phyloP scores from a whole-genome alignment of 2,888 invertebrate species.

The Blastobasis adustella region DNA sequence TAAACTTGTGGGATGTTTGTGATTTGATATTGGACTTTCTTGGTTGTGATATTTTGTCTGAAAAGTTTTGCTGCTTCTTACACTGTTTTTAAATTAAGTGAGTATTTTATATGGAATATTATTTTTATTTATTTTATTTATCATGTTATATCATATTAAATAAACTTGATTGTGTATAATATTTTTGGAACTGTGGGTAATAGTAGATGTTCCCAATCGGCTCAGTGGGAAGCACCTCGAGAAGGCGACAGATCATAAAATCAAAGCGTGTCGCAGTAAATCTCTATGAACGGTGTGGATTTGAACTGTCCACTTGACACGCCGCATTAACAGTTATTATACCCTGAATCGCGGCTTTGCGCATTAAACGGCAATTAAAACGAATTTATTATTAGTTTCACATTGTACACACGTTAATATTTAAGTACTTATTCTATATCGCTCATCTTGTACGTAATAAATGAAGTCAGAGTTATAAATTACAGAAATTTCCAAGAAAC shows the following conservation, averaged over 20 bases:
- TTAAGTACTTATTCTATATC: no score
- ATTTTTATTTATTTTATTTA: slow-evolving; percentile 13
- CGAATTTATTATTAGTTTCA: no score
- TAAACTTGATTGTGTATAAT: no score
- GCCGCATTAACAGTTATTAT: slow-evolving; percentile 58
- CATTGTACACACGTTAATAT: no score
- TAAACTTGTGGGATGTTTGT: slow-evolving; percentile 65
- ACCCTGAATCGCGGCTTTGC: slow-evolving; percentile 36
- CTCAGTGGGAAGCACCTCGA: slow-evolving; percentile 17
- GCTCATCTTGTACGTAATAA: no score
- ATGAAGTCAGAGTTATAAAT: slow-evolving; percentile 3
- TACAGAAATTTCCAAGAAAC: background rate
- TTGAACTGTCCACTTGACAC: slow-evolving; percentile 60
- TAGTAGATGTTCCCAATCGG: no score
- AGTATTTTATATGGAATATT: slow-evolving; percentile 31
- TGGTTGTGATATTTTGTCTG: slow-evolving; percentile 36
- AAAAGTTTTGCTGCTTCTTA: slow-evolving; percentile 1
- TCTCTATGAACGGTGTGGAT: slow-evolving; percentile 54
- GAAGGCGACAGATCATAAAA: slow-evolving; percentile 45
- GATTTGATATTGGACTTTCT: slow-evolving; percentile 38
- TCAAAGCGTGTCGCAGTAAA: slow-evolving; percentile 66
- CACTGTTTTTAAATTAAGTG: slow-evolving; percentile 24
- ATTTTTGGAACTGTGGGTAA: no score
- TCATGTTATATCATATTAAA: no score
- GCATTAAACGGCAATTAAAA: slow-evolving; percentile 41